Conservation (phyloP, 2,797 vertebrate species). For the Characodon lateralis region DNA sequence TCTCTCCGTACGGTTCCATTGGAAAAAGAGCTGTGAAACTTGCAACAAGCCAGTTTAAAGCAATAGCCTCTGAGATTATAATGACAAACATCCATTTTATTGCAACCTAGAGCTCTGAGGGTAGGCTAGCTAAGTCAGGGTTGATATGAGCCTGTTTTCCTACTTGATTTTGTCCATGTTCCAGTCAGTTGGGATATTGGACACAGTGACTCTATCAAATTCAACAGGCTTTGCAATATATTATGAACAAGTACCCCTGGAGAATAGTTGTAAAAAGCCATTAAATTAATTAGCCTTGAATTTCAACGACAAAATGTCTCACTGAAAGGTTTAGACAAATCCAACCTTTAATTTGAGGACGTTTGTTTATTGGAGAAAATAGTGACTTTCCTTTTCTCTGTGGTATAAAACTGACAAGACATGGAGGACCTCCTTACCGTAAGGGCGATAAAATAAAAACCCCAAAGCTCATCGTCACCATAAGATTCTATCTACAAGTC, state of each 20-base stretch:
- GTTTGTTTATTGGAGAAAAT: too few species aligned
- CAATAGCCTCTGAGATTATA: conserved; percentile 26
- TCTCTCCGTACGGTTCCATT: conserved; percentile 14
- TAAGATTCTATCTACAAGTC: not conserved
- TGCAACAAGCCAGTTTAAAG: conserved; percentile 19
- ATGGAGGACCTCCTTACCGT: not conserved
- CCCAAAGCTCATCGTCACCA: not conserved
- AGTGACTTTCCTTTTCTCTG: not conserved
- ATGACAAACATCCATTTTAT: conserved; percentile 34
- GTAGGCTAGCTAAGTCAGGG: conserved; percentile 21
- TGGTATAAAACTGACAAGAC: not conserved
- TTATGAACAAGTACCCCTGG: not conserved
- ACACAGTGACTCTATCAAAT: conserved; percentile 33
- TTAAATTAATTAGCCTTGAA: not conserved
- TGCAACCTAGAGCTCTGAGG: conserved; percentile 31
- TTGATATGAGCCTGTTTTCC: conserved; percentile 42
- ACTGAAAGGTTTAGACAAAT: not conserved
- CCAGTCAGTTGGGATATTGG: conserved; percentile 35
- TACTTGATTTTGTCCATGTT: conserved; percentile 30
- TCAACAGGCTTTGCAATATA: not conserved
- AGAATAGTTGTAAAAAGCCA: not conserved
- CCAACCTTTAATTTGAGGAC: too few species aligned
- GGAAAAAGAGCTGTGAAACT: conserved; percentile 10
- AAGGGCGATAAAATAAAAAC: not conserved
- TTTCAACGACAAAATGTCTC: not conserved